A percentile compares a stretch with the other conserved stretches of the same genome.
These are phyloP conservation scores for Microchirus variegatus DNA, from an alignment of 2,797 vertebrate genomes.

Conservation along the genomic window DNA sequence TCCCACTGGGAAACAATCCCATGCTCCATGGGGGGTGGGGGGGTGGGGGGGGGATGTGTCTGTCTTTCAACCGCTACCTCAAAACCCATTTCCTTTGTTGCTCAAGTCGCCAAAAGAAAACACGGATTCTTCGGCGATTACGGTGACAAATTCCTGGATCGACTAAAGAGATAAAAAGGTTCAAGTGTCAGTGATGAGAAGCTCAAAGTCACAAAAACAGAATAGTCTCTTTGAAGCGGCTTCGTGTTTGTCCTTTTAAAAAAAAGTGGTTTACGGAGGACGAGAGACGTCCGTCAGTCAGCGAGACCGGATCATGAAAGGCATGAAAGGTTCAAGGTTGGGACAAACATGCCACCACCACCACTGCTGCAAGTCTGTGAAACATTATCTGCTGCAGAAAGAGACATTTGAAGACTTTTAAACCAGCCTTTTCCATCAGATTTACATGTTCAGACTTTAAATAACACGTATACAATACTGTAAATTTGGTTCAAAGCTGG, in stretches of 20 bases:
- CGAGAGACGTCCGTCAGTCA: conserved; percentile 33
- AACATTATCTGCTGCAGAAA: no score
- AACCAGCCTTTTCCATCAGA: no score
- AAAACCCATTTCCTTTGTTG: not conserved
- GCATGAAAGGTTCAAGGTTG: conserved; percentile 38
- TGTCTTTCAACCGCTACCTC: not conserved
- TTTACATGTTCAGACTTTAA: no score
- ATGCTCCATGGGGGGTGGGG: conserved; percentile 13
- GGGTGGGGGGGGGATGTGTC: no score
- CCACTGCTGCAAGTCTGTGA: no score
- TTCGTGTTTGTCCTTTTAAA: no score
- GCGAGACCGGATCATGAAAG: conserved; percentile 13
- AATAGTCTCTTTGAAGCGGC: not conserved
- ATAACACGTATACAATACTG: no score
- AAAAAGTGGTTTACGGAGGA: conserved; percentile 2
- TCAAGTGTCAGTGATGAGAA: not conserved
- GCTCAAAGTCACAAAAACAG: conserved; percentile 2
- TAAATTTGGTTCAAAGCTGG: no score
- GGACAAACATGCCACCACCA: not conserved
- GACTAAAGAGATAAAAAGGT: conserved; percentile 1
- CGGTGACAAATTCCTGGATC: not conserved
- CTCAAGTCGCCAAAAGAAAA: no score
- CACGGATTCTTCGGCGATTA: not conserved
- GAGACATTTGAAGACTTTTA: no score
- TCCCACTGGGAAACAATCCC: conserved; percentile 31